Conservation (phyloP, 2,888 invertebrate species). For the Drosophila yooni region DNA sequence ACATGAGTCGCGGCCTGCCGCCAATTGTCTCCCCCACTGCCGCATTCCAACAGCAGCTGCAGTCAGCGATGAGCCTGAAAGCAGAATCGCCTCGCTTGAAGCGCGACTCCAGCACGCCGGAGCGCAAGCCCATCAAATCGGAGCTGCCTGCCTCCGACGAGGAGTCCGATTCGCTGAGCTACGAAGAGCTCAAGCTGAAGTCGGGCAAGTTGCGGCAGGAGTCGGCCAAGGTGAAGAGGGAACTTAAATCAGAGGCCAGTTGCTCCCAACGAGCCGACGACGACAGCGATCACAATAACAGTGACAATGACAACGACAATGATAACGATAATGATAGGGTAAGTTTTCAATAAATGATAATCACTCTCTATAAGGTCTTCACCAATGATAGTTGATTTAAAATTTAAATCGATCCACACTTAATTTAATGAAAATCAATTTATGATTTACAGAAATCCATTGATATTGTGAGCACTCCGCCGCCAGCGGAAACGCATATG, state of each 20-base stretch:
- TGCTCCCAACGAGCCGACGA: constrained; percentile 49
- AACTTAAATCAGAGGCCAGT: constrained; percentile 9
- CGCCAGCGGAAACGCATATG: constrained; percentile 65
- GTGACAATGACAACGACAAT: constrained; percentile 18
- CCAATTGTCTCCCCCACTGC: constrained; percentile 66
- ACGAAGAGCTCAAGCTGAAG: constrained; percentile 20
- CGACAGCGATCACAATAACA: constrained; percentile 7
- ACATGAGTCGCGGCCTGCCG: constrained; percentile 85
- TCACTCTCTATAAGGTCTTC: neutral
- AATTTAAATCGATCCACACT: neutral
- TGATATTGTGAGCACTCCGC: constrained; percentile 82
- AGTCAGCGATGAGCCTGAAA: constrained; percentile 57
- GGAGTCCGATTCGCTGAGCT: constrained; percentile 43
- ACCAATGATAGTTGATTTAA: neutral
- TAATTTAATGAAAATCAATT: neutral
- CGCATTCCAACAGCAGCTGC: constrained; percentile 64
- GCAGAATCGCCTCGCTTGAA: constrained; percentile 22
- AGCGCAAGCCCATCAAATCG: constrained; percentile 47
- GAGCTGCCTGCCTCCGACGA: constrained; percentile 53
- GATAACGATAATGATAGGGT: constrained; percentile 79
- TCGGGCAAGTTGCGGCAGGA: neutral
- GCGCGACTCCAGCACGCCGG: constrained; percentile 42
- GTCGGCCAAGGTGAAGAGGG: constrained; percentile 27
- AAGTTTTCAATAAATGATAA: constrained; percentile 26
- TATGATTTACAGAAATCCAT: constrained; percentile 79